Conservation (phyloP, 1,140 invertebrate genomes). For the Drosophila nigromelanica region DNA sequence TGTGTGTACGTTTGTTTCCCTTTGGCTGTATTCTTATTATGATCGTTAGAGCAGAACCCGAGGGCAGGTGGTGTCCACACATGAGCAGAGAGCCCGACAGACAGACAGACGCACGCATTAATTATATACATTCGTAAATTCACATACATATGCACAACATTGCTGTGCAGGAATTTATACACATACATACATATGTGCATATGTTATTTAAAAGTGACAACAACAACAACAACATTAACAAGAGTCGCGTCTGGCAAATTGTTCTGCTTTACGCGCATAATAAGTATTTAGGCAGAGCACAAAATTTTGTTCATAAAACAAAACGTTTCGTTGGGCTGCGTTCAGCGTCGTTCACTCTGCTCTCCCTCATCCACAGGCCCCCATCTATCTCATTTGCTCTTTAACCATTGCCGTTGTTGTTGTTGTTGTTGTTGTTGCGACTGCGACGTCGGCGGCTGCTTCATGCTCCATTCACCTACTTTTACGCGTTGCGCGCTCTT, state of each 20-base stretch:
- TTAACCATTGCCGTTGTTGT: conserved; percentile 28
- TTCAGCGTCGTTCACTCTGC: conserved; percentile 17
- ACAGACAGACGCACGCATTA: conserved; percentile 59
- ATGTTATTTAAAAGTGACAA: conserved; percentile 36
- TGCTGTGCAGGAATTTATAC: conserved; percentile 15
- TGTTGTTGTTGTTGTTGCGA: conserved; percentile 23
- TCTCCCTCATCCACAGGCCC: conserved; percentile 1
- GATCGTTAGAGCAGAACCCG: conserved; percentile 72
- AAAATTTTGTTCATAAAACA: conserved; percentile 37
- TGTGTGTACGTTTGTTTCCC: conserved; percentile 40
- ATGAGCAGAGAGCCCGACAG: conserved; percentile 34
- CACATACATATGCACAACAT: conserved; percentile 27
- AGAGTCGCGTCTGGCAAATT: conserved; percentile 40
- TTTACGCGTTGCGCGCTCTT: conserved; percentile 74
- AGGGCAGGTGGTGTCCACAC: conserved; percentile 78
- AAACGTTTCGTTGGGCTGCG: conserved; percentile 32
- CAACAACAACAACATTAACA: conserved; percentile 8
- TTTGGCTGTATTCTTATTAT: conserved; percentile 53
- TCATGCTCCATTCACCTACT: conserved; percentile 83
- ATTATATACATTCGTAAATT: conserved; percentile 56
- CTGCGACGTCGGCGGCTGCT: conserved; percentile 40
- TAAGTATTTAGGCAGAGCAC: conserved; percentile 42
- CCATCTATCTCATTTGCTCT: conserved; percentile 12
- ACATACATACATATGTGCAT: conserved; percentile 5
- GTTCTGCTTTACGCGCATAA: conserved; percentile 48